These are phyloP conservation scores for Galago senegalensis DNA, from an alignment of 2,797 vertebrate genomes.

Conservation along the genomic window DNA sequence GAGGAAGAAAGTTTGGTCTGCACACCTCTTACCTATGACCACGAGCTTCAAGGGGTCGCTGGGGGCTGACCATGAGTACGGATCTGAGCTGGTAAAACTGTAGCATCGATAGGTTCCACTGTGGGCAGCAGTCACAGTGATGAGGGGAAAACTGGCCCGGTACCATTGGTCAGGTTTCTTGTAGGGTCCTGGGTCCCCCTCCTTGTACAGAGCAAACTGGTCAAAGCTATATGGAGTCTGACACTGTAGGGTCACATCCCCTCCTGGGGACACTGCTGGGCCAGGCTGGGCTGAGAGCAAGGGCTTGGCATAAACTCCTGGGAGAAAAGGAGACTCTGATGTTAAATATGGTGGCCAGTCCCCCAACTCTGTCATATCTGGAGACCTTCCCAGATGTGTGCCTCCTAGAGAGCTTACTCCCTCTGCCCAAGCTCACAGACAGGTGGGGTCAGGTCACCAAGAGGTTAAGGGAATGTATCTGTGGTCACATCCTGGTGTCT, in stretches of 20 bases:
- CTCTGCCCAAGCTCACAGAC: background rate
- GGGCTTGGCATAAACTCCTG: slow-evolving; percentile 51
- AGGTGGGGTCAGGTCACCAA: background rate
- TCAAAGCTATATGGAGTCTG: background rate
- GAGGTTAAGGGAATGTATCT: background rate
- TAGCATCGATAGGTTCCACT: slow-evolving; percentile 75
- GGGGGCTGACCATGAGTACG: slow-evolving; percentile 65
- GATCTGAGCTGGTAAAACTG: background rate
- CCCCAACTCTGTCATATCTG: background rate
- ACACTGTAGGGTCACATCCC: slow-evolving; percentile 60
- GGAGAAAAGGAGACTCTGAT: background rate
- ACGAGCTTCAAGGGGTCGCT: slow-evolving; percentile 54
- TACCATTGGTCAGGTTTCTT: background rate
- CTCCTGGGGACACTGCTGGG: background rate
- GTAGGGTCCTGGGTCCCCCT: background rate
- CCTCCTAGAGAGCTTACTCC: background rate
- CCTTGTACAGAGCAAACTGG: slow-evolving; percentile 72
- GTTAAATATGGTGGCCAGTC: background rate
- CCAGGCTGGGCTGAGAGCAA: slow-evolving; percentile 40
- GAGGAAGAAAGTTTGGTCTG: background rate
- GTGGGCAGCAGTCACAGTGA: background rate
- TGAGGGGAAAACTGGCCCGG: slow-evolving; percentile 54
- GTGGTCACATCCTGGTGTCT: too few species aligned
- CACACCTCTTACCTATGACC: slow-evolving; percentile 51
- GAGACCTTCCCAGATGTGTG: background rate